phyloP scores from a whole-genome alignment of 2,113 vertebrate species.

The Pelodiscus sinensis region DNA sequence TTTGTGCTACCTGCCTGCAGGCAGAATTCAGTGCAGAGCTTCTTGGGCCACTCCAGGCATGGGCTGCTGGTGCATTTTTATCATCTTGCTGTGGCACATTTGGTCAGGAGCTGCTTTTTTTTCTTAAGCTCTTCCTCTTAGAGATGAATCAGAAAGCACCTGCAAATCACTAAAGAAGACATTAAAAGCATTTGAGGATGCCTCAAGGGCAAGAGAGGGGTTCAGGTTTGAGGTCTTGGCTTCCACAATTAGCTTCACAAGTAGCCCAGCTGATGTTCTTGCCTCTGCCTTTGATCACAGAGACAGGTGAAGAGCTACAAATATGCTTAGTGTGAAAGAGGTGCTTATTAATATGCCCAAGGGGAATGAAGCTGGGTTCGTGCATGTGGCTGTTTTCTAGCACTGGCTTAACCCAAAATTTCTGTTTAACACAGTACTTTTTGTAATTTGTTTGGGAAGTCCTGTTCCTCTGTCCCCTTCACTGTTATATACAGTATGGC shows the following conservation, averaged over 20 bases:
- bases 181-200: constrained; percentile 4
- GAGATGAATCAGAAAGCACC: constrained; percentile 57
- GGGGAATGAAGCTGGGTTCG: background rate
- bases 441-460: background rate
- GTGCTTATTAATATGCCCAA: constrained; percentile 5
- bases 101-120: background rate
- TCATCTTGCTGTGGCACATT: background rate
- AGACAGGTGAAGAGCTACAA: constrained; percentile 58
- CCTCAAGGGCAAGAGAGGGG: background rate
- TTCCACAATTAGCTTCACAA: constrained; percentile 56
- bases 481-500: background rate
- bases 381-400: accelerated
- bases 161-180: background rate
- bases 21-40: accelerated
- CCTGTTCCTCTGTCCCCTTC: background rate
- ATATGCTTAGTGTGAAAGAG: background rate
- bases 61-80: background rate
- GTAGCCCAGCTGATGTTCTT: constrained; percentile 58
- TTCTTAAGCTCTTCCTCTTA: background rate
- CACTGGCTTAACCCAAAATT: background rate
- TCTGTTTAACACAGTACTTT: background rate
- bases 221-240: constrained; percentile 63
- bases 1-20: constrained; percentile 17
- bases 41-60: background rate
- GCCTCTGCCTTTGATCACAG: constrained; percentile 69